These are phyloP conservation scores for Caenorhabditis remanei DNA, from an alignment of 1,140 invertebrate species.

Conservation along the genomic window DNA sequence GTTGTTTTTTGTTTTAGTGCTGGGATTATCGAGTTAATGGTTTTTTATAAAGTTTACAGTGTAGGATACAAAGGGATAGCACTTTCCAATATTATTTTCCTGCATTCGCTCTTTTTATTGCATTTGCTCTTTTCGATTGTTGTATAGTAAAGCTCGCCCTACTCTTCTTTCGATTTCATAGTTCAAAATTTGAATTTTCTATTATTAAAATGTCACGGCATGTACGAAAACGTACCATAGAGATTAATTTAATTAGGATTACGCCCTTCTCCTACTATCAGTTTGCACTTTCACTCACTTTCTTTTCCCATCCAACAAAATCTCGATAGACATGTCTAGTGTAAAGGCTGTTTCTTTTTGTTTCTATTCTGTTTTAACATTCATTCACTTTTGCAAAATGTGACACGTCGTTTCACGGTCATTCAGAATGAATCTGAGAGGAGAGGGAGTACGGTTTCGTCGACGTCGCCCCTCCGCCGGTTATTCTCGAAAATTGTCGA, in stretches of 20 bases:
- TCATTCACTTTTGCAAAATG: slow-evolving; percentile 23
- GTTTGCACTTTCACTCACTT: neutral
- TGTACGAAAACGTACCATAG: too few relatives aligned
- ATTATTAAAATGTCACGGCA: neutral
- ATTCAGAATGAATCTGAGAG: neutral
- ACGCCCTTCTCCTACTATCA: neutral
- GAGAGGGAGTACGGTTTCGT: slow-evolving; percentile 13
- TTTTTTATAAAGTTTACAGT: too few relatives aligned
- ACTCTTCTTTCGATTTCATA: neutral
- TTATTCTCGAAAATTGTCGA: slow-evolving; percentile 28
- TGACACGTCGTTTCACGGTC: slow-evolving; percentile 52
- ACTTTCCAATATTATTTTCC: too few relatives aligned
- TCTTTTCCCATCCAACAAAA: neutral
- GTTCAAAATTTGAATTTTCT: too few relatives aligned
- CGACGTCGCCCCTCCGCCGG: neutral
- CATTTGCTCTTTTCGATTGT: too few relatives aligned
- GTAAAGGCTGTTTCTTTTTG: neutral
- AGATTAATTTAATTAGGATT: too few relatives aligned
- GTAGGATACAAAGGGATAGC: too few relatives aligned
- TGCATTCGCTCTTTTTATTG: too few relatives aligned
- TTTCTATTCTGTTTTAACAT: slow-evolving; percentile 19
- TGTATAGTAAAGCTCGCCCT: too few relatives aligned
- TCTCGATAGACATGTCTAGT: neutral
- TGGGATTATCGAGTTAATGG: too few relatives aligned
- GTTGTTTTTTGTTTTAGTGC: too few relatives aligned